Percentiles rank a stretch among this genome's conserved stretches.
Evolutionary conservation across 2,888 invertebrate genomes (phyloP).

Genomic region (Parelbella ahira): DNA sequence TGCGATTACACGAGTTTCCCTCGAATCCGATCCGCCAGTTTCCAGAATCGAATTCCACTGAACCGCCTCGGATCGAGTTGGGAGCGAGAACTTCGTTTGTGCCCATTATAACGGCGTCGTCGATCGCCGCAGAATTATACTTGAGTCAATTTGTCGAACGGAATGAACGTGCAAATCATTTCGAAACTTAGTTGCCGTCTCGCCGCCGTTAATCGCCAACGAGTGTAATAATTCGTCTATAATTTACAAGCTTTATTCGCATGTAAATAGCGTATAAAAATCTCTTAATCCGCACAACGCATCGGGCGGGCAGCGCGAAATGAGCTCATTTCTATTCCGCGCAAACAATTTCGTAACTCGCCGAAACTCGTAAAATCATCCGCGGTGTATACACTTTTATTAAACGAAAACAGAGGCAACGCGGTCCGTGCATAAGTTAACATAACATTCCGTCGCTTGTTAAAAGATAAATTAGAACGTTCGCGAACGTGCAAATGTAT

Average conservation of each 20-base stretch:
- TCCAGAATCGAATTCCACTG: constrained; percentile 57
- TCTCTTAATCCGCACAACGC: constrained; percentile 38
- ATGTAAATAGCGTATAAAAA: constrained; percentile 47
- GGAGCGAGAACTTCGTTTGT: constrained; percentile 51
- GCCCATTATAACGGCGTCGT: constrained; percentile 34
- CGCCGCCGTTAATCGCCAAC: constrained; percentile 1
- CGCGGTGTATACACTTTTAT: constrained; percentile 65
- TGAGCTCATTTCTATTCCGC: constrained; percentile 59
- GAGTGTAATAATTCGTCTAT: too few species aligned
- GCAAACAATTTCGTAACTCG: constrained; percentile 62
- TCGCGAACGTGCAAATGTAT: constrained; percentile 55
- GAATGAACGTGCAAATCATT: constrained; percentile 26
- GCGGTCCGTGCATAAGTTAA: constrained; percentile 66
- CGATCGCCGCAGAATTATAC: constrained; percentile 37
- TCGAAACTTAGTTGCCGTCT: constrained; percentile 3
- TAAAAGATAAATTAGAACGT: constrained; percentile 70
- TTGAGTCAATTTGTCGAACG: constrained; percentile 32
- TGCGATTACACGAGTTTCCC: constrained; percentile 67
- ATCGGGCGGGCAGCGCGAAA: constrained; percentile 44
- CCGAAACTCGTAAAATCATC: constrained; percentile 64
- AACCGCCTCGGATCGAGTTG: constrained; percentile 54
- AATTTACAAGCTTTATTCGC: constrained; percentile 28
- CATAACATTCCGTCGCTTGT: constrained; percentile 66
- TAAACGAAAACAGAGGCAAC: constrained; percentile 69
- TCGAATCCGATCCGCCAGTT: constrained; percentile 64